Percentiles rank a stretch among this genome's conserved stretches.
Evolutionary conservation across 2,797 vertebrate species (phyloP).

Genomic region (Leptatherina wallacei): DNA sequence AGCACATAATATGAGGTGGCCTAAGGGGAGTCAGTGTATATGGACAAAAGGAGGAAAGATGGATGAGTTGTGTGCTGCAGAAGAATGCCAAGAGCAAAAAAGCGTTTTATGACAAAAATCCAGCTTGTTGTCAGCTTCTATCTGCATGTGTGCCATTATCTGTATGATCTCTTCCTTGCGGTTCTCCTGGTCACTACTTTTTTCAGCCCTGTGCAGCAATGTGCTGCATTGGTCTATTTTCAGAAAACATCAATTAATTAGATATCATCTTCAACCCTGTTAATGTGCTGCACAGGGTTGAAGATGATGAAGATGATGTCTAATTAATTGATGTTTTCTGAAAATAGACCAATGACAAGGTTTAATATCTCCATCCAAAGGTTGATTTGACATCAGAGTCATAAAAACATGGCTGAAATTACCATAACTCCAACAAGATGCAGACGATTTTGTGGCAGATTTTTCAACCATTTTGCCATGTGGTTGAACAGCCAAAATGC

Average conservation of each 20-base stretch:
- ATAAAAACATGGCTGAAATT: not conserved
- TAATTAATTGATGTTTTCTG: no score
- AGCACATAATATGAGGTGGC: not conserved
- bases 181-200: not conserved
- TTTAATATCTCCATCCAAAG: not conserved
- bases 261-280: no score
- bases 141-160: not conserved
- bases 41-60: slow-evolving; percentile 12
- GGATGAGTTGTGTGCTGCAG: slow-evolving; percentile 10
- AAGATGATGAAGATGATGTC: no score
- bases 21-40: slow-evolving; percentile 6
- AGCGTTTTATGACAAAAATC: slow-evolving; percentile 23
- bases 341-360: no score
- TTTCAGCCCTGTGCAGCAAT: not conserved
- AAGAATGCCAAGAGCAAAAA: slow-evolving; percentile 36
- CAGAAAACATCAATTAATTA: no score
- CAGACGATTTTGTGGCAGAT: not conserved
- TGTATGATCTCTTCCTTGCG: not conserved
- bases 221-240: no score
- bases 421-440: not conserved
- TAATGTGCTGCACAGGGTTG: no score
- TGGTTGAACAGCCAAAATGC: not conserved
- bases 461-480: not conserved
- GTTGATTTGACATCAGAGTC: not conserved
- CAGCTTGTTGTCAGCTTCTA: slow-evolving; percentile 10